Base-by-base conservation (phyloP, 2,888 invertebrate species). In the Epirrita christyi region DNA sequence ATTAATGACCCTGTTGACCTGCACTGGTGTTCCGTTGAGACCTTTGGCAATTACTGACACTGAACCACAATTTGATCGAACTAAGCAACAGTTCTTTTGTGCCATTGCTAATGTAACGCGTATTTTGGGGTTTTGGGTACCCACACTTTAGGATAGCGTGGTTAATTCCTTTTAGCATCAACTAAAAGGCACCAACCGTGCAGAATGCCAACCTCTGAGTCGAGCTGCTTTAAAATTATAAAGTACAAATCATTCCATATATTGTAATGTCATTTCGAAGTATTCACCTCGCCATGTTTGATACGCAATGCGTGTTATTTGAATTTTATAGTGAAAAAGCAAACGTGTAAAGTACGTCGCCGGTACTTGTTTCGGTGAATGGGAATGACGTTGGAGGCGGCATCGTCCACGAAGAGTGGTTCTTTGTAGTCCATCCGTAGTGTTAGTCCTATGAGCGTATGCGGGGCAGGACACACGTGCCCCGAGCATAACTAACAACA, bases 301-400 rank as follows among this genome's bases (percentile, higher is more conserved):
- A 54, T 37, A 55, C 29, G 14, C 42, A 42, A 42, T 43, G 43
- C 47, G 47, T 0, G 9, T 13, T 37, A 13, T 6, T 4, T 29
- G 0, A 7, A 29, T 29, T 29, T 29, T 8, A 29, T 29, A 7
- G 6, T 7, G 6, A 29, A 7, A 7, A 29, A 29, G 0, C 8
- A n/a, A n/a, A n/a, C n/a, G n/a, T n/a, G n/a, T 6, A 7, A 6
- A 37, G 6, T 13, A 37, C 13, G 3, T 37, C 5, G 6, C 6
- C 6, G 6, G 37, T 34, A 37, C 4, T 13, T 37, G 37, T 37
- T 44, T 44, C 10, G 58, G 58, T 29, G 58, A 36, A 53, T 13
- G 58, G 58, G 58, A 54, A 54, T 54, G 58, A 54, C 34, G 58
- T 54, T 59, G 58, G 58, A 54, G 58, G 54, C 45, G 58, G 58